These are phyloP conservation scores for Anas georgica DNA, from an alignment of 2,797 vertebrate species.

Conservation along the genomic window DNA sequence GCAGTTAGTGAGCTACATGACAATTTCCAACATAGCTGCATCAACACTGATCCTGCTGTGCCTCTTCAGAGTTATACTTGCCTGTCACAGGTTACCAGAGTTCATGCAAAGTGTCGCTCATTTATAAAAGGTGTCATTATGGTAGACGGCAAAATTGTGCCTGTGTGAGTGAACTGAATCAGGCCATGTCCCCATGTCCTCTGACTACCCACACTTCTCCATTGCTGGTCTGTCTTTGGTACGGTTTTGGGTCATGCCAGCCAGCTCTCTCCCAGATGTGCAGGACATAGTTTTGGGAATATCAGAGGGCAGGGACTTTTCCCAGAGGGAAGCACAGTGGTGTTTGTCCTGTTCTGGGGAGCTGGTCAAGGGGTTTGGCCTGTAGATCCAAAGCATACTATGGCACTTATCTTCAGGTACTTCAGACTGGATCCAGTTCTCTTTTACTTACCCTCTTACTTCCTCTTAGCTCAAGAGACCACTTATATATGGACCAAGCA, in stretches of 20 bases:
- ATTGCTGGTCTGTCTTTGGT: background rate
- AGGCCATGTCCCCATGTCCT: background rate
- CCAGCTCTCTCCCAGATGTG: background rate
- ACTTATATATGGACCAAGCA: background rate
- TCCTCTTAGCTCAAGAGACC: background rate
- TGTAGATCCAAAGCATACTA: background rate
- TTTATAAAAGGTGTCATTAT: background rate
- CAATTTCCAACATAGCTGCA: background rate
- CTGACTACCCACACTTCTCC: background rate
- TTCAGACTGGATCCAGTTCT: background rate
- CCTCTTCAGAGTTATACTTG: background rate
- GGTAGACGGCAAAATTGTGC: background rate
- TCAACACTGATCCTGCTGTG: background rate
- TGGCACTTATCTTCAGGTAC: background rate
- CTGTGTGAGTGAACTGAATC: background rate
- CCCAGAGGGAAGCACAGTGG: background rate
- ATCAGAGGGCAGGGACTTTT: background rate
- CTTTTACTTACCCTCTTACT: background rate
- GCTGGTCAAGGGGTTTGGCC: background rate
- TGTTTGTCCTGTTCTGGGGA: background rate
- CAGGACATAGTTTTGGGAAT: background rate
- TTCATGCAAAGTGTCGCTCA: background rate
- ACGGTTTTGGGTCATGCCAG: background rate
- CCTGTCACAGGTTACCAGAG: background rate
- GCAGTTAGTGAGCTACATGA: fast-evolving